A percentile compares a stretch with the other conserved stretches of the same genome.
Conservation (phyloP, 2,797 vertebrate genomes). For the Betta splendens region DNA sequence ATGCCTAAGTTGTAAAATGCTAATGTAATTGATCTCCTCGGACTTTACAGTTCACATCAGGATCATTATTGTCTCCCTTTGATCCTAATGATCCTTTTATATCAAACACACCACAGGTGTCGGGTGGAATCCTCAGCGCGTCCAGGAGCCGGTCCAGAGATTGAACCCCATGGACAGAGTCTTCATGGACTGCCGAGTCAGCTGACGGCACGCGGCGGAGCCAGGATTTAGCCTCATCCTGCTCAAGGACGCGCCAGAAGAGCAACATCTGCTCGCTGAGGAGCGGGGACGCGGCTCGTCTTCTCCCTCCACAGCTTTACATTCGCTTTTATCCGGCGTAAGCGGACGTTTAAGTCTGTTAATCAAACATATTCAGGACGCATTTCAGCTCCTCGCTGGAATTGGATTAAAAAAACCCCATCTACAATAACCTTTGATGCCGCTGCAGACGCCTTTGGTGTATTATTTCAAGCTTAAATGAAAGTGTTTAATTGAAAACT, state of each 20-base stretch:
- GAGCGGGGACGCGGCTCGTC: conserved; percentile 14
- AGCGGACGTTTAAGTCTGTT: background rate
- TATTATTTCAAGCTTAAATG: conserved; percentile 18
- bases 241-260: conserved; percentile 55
- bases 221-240: conserved; percentile 45
- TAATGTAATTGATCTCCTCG: conserved; percentile 63
- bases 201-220: conserved; percentile 36
- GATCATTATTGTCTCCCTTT: conserved; percentile 56
- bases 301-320: background rate
- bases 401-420: background rate
- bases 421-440: background rate
- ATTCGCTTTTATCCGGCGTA: background rate
- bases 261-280: conserved; percentile 15
- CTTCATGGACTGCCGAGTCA: conserved; percentile 43
- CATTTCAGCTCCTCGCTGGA: background rate
- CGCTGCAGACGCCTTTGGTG: conserved; percentile 4
- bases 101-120: conserved; percentile 62
- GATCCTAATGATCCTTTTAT: conserved; percentile 58
- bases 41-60: conserved; percentile 49
- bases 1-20: conserved; percentile 65
- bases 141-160: conserved; percentile 30
- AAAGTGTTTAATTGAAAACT: conserved; percentile 39
- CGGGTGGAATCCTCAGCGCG: conserved; percentile 42
- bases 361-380: background rate
- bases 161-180: conserved; percentile 50